Evolutionary conservation across 2,113 vertebrate genomes (phyloP).

Genomic region (Salvator merianae): DNA sequence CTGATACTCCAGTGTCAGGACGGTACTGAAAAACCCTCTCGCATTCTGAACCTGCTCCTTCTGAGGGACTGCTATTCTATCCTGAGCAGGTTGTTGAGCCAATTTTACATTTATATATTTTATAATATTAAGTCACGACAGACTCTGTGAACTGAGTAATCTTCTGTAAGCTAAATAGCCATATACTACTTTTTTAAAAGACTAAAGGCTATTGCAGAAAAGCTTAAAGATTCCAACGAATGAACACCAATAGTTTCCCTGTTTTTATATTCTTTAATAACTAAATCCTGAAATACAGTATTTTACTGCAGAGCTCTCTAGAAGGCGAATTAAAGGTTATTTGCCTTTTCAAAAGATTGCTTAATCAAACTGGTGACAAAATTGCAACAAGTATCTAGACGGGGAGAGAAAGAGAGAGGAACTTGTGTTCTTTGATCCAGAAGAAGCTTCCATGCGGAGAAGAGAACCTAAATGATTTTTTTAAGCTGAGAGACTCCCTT

Average conservation of each 20-base stretch:
- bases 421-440: background rate
- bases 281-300: background rate
- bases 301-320: background rate
- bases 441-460: background rate
- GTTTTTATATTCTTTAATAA: background rate
- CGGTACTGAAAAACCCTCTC: too few relatives aligned
- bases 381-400: background rate
- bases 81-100: too few relatives aligned
- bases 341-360: background rate
- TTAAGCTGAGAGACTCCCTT: background rate
- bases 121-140: too few relatives aligned
- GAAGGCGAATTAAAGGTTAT: background rate
- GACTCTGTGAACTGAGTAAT: too few relatives aligned
- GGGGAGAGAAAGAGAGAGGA: background rate
- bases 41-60: too few relatives aligned
- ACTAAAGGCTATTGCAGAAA: background rate
- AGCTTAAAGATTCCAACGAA: too few relatives aligned
- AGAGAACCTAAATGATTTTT: background rate
- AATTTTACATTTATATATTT: too few relatives aligned
- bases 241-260: background rate
- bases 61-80: too few relatives aligned
- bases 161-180: too few relatives aligned
- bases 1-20: too few relatives aligned
- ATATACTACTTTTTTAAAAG: too few relatives aligned
- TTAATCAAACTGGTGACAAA: background rate